A percentile compares a stretch with the other conserved stretches of the same genome.
Evolutionary conservation across 2,888 invertebrate species (phyloP).

Genomic region (Drosophila recens): DNA sequence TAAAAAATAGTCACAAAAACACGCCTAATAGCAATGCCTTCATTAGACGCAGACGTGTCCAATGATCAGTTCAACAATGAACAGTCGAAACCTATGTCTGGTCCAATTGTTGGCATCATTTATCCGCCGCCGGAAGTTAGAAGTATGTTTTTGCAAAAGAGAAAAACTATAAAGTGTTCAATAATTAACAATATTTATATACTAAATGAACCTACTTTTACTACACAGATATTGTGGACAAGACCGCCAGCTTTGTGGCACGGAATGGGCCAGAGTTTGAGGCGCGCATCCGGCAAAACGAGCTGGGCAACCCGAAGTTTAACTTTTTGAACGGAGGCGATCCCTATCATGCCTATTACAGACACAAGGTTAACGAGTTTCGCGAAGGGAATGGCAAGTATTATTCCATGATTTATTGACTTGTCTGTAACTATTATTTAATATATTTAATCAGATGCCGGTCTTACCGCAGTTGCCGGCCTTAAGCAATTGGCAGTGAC

Average conservation of each 20-base stretch:
- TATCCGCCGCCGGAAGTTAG: slow-evolving; percentile 99
- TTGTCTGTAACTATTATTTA: neutral
- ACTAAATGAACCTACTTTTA: slow-evolving; percentile 55
- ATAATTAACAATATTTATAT: too few species aligned
- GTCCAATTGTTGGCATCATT: slow-evolving; percentile 95
- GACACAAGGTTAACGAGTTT: slow-evolving; percentile 98
- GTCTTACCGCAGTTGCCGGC: slow-evolving; percentile 84
- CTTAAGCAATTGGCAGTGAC: slow-evolving; percentile 88
- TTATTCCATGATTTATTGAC: neutral
- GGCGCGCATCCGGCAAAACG: slow-evolving; percentile 98
- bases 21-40: slow-evolving; percentile 73
- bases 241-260: slow-evolving; percentile 99
- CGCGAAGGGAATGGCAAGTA: slow-evolving; percentile 92
- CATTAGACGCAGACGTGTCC: slow-evolving; percentile 75
- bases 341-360: slow-evolving; percentile 99
- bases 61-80: slow-evolving; percentile 72
- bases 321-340: slow-evolving; percentile 98
- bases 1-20: slow-evolving; percentile 10
- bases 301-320: slow-evolving; percentile 98
- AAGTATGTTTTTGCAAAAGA: slow-evolving; percentile 93
- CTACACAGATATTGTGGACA: slow-evolving; percentile 98
- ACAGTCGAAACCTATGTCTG: slow-evolving; percentile 84
- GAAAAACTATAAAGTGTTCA: slow-evolving; percentile 13
- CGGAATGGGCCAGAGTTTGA: slow-evolving; percentile 99
- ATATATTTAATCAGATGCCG: slow-evolving; percentile 43